These are phyloP conservation scores for Dasypolia templi DNA, from an alignment of 2,888 invertebrate species.

Conservation along the genomic window DNA sequence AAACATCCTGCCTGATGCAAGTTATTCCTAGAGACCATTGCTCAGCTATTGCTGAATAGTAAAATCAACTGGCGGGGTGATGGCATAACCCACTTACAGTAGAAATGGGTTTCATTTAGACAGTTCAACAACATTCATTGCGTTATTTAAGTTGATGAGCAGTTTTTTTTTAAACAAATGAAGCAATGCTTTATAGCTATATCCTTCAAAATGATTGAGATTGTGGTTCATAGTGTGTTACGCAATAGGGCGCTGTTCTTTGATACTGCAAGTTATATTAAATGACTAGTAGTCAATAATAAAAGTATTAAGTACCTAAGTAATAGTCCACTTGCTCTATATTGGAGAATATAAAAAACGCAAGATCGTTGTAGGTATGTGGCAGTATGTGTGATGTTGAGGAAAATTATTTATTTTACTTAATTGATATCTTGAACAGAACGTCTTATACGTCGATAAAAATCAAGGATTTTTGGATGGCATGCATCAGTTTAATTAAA, in stretches of 20 bases:
- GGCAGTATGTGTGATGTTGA: conserved; percentile 15
- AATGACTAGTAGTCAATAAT: neutral
- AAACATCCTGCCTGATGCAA: neutral
- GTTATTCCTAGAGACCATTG: neutral
- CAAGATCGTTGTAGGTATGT: neutral
- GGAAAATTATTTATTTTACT: conserved; percentile 21
- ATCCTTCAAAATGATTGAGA: too few relatives aligned
- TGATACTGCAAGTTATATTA: neutral
- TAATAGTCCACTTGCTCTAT: neutral
- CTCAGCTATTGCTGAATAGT: neutral
- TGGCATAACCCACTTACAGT: too few relatives aligned
- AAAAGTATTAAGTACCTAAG: too few relatives aligned
- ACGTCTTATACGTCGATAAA: conserved; percentile 6
- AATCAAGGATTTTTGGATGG: neutral
- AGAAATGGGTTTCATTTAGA: too few relatives aligned
- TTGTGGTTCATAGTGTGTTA: too few relatives aligned
- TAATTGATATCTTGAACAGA: conserved; percentile 12
- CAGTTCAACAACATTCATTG: too few relatives aligned
- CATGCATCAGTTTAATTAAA: neutral
- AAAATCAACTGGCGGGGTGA: too few relatives aligned
- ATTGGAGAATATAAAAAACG: conserved; percentile 5
- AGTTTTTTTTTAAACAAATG: too few relatives aligned
- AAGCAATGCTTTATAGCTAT: too few relatives aligned
- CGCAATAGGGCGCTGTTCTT: too few relatives aligned
- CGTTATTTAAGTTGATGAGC: too few relatives aligned